phyloP scores from a whole-genome alignment of 2,797 vertebrate genomes.

The Chrosomus eos region DNA sequence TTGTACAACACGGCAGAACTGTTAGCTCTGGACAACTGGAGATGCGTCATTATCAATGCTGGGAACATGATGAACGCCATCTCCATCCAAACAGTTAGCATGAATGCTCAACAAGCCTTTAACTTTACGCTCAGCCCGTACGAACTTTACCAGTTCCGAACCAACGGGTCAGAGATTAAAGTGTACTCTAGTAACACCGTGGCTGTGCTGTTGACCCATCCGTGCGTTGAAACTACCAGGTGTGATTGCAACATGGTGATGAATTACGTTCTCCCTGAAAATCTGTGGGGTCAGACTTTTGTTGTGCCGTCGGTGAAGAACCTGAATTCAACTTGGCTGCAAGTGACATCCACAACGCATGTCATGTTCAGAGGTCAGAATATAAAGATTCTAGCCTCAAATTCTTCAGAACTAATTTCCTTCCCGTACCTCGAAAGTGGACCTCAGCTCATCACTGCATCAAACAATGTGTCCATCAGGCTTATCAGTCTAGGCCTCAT shows the following conservation, averaged over 20 bases:
- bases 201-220: conserved; percentile 68
- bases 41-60: conserved; percentile 67
- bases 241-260: conserved; percentile 72
- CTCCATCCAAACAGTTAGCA: fast-evolving
- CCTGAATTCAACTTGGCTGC: fast-evolving
- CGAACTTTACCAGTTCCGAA: conserved; percentile 47
- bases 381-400: background rate
- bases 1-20: background rate
- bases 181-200: background rate
- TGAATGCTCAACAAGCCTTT: fast-evolving
- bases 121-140: background rate
- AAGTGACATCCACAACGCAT: conserved; percentile 43
- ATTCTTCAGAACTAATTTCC: fast-evolving
- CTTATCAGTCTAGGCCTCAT: conserved; percentile 66
- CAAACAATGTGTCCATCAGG: conserved; percentile 37
- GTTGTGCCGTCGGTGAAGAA: conserved; percentile 35
- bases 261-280: conserved; percentile 54
- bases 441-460: background rate
- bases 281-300: conserved; percentile 17
- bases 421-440: background rate
- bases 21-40: no score
- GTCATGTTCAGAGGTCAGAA: background rate
- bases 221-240: conserved; percentile 43
- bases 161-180: fast-evolving
- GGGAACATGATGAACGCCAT: fast-evolving